phyloP scores from a whole-genome alignment of 2,888 invertebrate genomes.

The Creontiades dilutus region DNA sequence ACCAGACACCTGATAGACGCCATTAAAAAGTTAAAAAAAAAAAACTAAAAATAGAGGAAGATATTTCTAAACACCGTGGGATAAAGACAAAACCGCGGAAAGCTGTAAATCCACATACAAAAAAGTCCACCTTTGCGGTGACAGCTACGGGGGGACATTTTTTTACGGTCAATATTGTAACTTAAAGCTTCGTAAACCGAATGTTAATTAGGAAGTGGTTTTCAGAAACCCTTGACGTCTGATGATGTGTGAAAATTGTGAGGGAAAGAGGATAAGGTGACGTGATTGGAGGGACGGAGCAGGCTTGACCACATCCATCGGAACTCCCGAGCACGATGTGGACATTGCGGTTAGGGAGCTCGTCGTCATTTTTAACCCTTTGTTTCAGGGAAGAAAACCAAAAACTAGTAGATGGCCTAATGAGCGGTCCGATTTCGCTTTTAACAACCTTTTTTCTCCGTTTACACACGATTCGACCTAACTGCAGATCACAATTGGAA shows the following conservation, averaged over 20 bases:
- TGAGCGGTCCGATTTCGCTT: neutral
- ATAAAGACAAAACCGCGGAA: constrained; percentile 52
- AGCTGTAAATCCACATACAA: constrained; percentile 26
- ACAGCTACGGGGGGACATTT: neutral
- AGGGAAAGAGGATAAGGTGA: constrained; percentile 45
- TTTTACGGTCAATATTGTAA: constrained; percentile 64
- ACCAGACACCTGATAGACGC: constrained; percentile 40
- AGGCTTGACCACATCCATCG: constrained; percentile 60
- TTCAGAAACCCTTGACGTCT: constrained; percentile 60
- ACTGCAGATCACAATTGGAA: constrained; percentile 3
- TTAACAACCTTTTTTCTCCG: neutral
- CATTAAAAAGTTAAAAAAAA: neutral
- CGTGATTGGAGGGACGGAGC: neutral
- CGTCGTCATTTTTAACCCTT: neutral
- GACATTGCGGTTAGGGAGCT: constrained; percentile 50
- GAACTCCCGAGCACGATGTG: constrained; percentile 55
- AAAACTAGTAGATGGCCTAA: neutral
- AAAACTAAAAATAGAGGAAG: neutral
- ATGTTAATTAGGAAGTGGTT: constrained; percentile 71
- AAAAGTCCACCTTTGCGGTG: neutral
- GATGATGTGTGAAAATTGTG: constrained; percentile 69
- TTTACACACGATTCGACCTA: neutral
- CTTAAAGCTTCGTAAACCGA: constrained; percentile 67
- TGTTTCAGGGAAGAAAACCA: neutral
- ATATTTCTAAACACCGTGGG: constrained; percentile 61